These are phyloP conservation scores for Mormoops blainvillei DNA, from an alignment of 2,113 vertebrate genomes.

Conservation along the genomic window DNA sequence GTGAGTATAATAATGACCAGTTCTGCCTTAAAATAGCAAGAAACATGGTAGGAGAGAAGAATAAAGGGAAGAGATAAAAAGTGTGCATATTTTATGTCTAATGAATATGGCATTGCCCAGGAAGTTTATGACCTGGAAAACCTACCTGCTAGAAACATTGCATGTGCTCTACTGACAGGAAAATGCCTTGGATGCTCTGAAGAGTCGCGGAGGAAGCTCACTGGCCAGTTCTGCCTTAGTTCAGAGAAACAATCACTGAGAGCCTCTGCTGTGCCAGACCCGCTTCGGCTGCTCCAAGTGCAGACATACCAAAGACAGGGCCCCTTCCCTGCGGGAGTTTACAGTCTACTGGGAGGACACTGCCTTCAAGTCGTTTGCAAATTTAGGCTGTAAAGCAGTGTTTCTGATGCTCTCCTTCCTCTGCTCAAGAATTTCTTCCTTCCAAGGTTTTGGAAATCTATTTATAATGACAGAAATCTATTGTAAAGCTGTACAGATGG, in stretches of 20 bases:
- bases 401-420: background rate
- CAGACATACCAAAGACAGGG: background rate
- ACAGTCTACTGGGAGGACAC: background rate
- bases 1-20: constrained; percentile 59
- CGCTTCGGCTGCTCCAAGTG: background rate
- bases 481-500: background rate
- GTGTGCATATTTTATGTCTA: background rate
- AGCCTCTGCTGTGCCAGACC: background rate
- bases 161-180: background rate
- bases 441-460: background rate
- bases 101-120: background rate
- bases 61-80: background rate
- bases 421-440: background rate
- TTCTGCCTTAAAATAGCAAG: constrained; percentile 63
- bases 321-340: background rate
- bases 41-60: background rate
- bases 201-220: background rate
- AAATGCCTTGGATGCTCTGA: background rate
- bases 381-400: background rate
- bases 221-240: background rate
- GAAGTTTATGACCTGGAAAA: constrained; percentile 24
- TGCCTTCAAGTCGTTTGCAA: background rate
- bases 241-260: background rate
- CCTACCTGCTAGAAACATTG: background rate
- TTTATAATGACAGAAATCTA: background rate